Evolutionary conservation across 2,113 vertebrate species (phyloP).

Genomic region (Gopherus flavomarginatus): DNA sequence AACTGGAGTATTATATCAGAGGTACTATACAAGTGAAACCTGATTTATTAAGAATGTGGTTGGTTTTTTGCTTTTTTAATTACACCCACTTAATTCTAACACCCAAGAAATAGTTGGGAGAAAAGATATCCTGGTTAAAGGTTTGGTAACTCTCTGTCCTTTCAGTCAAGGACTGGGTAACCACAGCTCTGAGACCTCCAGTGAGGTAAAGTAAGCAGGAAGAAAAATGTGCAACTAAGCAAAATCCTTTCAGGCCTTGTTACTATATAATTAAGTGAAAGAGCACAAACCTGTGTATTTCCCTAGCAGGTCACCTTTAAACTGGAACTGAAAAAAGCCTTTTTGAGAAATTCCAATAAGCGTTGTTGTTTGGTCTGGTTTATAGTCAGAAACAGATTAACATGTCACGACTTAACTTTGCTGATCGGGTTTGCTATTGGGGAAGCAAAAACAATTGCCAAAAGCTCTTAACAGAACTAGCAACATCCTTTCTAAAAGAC

Average conservation of each 20-base stretch:
- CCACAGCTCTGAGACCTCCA: background rate
- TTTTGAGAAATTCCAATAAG: conserved; percentile 14
- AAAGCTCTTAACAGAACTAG: background rate
- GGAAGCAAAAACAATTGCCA: background rate
- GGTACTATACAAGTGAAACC: background rate
- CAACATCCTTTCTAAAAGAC: background rate
- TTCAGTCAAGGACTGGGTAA: background rate
- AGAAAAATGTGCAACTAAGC: background rate
- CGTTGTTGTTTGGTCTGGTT: conserved; percentile 36
- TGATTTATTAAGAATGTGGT: background rate
- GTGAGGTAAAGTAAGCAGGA: background rate
- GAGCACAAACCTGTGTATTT: background rate
- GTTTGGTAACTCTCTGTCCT: background rate
- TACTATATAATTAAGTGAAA: conserved; percentile 10
- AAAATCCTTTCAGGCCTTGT: background rate
- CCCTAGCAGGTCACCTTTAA: conserved; percentile 21
- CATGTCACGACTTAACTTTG: background rate
- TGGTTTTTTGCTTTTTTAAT: background rate
- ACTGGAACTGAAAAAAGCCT: background rate
- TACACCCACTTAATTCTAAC: background rate
- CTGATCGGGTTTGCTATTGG: background rate
- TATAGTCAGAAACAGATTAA: conserved; percentile 8
- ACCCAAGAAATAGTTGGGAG: background rate
- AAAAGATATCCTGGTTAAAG: background rate
- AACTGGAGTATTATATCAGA: background rate